A percentile compares a stretch with the other conserved stretches of the same genome.
Conservation (phyloP, 2,888 invertebrate species). For the Ernsta delagoae region DNA sequence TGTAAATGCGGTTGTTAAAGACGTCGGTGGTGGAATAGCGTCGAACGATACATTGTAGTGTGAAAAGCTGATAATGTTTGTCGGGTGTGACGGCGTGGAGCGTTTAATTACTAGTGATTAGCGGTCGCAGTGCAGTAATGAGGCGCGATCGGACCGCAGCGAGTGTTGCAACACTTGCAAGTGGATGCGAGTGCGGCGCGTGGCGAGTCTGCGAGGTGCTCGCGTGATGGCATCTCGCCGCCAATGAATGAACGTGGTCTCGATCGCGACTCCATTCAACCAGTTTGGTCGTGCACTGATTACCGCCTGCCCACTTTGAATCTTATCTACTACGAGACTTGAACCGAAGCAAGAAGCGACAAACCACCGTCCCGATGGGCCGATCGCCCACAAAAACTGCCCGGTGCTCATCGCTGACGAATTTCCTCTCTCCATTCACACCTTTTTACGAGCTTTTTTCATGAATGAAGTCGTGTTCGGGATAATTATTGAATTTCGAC, state of each 20-base stretch:
- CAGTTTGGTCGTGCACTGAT: constrained; percentile 83
- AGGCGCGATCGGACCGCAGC: constrained; percentile 54
- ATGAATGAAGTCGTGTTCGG: constrained; percentile 84
- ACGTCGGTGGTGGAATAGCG: constrained; percentile 11
- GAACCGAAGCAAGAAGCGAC: constrained; percentile 56
- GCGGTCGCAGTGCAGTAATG: constrained; percentile 47
- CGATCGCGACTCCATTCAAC: constrained; percentile 72
- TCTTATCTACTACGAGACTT: constrained; percentile 77
- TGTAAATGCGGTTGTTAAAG: constrained; percentile 21
- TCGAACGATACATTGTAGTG: constrained; percentile 42
- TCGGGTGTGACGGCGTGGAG: constrained; percentile 45
- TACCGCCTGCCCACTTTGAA: constrained; percentile 73
- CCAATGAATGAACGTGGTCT: constrained; percentile 59
- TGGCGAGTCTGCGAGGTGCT: constrained; percentile 39
- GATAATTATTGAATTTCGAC: constrained; percentile 84
- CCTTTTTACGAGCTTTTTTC: constrained; percentile 80
- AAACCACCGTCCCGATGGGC: constrained; percentile 49
- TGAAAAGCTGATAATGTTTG: constrained; percentile 53
- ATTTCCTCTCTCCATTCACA: constrained; percentile 82
- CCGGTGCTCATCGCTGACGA: constrained; percentile 54
- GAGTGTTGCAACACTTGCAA: constrained; percentile 38
- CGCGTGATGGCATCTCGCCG: constrained; percentile 77
- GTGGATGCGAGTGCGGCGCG: constrained; percentile 43
- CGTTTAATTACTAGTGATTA: constrained; percentile 57
- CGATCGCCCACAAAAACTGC: constrained; percentile 69